phyloP scores from a whole-genome alignment of 2,113 vertebrate genomes.

The Mormyrus iriodes region DNA sequence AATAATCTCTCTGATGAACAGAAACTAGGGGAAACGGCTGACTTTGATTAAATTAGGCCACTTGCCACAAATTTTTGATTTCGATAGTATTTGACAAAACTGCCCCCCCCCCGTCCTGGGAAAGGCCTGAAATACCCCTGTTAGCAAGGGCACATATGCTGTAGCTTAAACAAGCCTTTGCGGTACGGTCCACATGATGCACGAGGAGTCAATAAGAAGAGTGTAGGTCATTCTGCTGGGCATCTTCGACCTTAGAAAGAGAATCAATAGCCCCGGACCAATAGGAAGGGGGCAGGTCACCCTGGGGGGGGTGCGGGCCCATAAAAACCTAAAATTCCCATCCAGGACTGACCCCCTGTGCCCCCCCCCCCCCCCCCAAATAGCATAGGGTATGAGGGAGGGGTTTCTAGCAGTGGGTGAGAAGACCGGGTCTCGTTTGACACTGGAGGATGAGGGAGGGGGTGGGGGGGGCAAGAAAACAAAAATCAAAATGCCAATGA shows the following conservation, averaged over 20 bases:
- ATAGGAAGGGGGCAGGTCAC: background rate
- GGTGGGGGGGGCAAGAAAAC: background rate
- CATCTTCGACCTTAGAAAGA: background rate
- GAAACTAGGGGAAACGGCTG: no score
- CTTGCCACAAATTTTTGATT: background rate
- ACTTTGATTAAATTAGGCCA: background rate
- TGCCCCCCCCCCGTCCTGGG: background rate
- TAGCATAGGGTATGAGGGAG: no score
- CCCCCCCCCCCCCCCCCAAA: no score
- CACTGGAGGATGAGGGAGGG: background rate
- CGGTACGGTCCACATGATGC: background rate
- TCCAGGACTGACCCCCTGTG: background rate
- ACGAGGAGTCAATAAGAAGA: background rate
- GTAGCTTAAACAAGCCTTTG: background rate
- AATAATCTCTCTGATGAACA: background rate
- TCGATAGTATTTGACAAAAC: background rate
- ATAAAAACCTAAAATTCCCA: background rate
- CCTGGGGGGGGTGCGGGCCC: background rate
- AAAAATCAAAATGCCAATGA: background rate
- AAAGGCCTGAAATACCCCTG: background rate
- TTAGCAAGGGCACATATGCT: background rate
- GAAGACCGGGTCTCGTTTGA: background rate
- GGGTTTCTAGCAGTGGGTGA: background rate
- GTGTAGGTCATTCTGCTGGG: background rate
- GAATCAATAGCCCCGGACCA: background rate